phyloP scores from a whole-genome alignment of 2,113 vertebrate species.

The Platanista minor region DNA sequence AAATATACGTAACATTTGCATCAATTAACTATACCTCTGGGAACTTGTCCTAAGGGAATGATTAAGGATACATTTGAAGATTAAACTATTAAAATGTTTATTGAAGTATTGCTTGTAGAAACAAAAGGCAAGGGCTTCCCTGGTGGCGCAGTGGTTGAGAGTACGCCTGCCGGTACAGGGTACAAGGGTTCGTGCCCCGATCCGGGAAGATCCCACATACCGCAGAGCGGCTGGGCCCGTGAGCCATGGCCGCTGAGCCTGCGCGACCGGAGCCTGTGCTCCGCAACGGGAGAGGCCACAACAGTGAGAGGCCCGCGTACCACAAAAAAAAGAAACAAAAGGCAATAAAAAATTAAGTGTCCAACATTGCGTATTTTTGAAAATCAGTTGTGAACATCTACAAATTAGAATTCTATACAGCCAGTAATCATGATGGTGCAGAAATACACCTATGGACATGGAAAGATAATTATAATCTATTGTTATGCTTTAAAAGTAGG shows the following conservation, averaged over 20 bases:
- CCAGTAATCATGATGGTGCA: neutral
- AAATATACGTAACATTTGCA: neutral
- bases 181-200: too few species aligned
- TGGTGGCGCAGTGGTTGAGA: too few species aligned
- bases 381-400: neutral
- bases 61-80: neutral
- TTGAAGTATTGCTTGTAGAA: neutral
- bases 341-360: neutral
- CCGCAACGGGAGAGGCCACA: too few species aligned
- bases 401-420: neutral
- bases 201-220: too few species aligned
- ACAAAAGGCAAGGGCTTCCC: neutral
- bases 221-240: too few species aligned
- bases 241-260: too few species aligned
- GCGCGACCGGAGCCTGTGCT: too few species aligned
- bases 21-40: neutral
- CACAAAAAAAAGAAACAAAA: neutral
- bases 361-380: neutral
- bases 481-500: neutral
- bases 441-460: neutral
- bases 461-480: neutral
- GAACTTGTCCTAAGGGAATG: neutral
- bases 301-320: too few species aligned
- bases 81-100: neutral
- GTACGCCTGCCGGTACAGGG: too few species aligned